Percentiles rank a stretch among this genome's conserved stretches.
Conservation (phyloP, 2,113 vertebrate genomes). For the Takifugu bimaculatus region DNA sequence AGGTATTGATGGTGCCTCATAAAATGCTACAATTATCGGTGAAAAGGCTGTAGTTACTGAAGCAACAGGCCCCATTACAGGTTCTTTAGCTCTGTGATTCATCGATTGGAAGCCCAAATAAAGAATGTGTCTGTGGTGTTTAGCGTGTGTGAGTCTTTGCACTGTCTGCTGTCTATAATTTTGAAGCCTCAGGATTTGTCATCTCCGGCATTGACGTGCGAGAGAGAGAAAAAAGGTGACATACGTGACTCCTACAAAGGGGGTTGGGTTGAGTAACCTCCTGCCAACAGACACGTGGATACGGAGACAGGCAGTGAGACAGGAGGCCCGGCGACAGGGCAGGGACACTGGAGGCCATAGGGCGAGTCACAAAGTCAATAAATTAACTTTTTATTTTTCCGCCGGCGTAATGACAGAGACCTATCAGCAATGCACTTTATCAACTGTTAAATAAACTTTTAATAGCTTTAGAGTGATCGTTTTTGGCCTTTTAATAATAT, state of each 20-base stretch:
- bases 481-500: not conserved
- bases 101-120: constrained; percentile 5
- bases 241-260: constrained; percentile 25
- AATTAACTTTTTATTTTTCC: constrained; percentile 3
- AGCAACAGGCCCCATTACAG: not conserved
- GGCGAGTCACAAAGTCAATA: constrained; percentile 19
- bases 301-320: not conserved
- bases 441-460: not conserved
- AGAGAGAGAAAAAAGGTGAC: not conserved
- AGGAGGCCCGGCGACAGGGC: constrained; percentile 1
- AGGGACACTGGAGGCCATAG: not conserved
- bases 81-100: not conserved
- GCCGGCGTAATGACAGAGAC: not conserved
- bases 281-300: not conserved
- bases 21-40: constrained; percentile 1
- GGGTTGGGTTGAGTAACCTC: constrained; percentile 6
- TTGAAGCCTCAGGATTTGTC: constrained; percentile 1
- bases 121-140: not conserved
- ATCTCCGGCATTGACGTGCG: constrained; percentile 7
- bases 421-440: not conserved
- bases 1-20: constrained; percentile 1
- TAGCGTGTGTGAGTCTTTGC: no score
- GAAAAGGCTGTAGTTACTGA: not conserved
- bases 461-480: not conserved
- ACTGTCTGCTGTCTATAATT: not conserved